A percentile compares a stretch with the other conserved stretches of the same genome.
Conservation (phyloP, 2,888 invertebrate genomes). For the Drosophila quinaria region DNA sequence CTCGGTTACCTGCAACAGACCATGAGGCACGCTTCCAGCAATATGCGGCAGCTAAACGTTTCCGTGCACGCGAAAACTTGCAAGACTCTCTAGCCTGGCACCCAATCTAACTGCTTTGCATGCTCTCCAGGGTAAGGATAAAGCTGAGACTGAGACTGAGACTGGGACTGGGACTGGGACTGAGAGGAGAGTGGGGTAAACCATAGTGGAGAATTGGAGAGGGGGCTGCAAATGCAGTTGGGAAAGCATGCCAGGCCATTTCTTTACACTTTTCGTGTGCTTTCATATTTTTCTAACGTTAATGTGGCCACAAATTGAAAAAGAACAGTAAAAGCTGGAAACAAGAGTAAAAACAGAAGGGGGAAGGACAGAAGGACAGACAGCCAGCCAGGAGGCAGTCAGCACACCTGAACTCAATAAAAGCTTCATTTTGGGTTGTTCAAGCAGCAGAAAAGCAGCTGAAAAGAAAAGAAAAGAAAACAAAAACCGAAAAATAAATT, state of each 20-base stretch:
- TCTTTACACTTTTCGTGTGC: conserved; percentile 74
- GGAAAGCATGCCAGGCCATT: conserved; percentile 60
- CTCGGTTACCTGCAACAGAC: conserved; percentile 35
- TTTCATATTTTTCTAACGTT: conserved; percentile 79
- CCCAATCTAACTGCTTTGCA: conserved; percentile 52
- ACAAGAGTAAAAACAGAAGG: conserved; percentile 55
- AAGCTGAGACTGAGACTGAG: too few relatives aligned
- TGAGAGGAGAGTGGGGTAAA: background rate
- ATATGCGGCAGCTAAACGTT: conserved; percentile 78
- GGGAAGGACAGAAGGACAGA: background rate
- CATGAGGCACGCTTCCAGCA: conserved; percentile 54
- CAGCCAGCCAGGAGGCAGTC: conserved; percentile 14
- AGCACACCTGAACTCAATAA: conserved; percentile 78
- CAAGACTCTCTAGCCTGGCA: conserved; percentile 23
- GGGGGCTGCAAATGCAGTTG: conserved; percentile 48
- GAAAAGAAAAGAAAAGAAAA: conserved; percentile 46
- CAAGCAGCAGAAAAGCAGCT: conserved; percentile 74
- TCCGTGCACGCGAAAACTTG: conserved; percentile 75
- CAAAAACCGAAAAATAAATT: conserved; percentile 72
- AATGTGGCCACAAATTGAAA: conserved; percentile 81
- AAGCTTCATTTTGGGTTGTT: conserved; percentile 80
- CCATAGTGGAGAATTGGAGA: background rate
- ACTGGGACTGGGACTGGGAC: too few relatives aligned
- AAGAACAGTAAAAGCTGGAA: conserved; percentile 51
- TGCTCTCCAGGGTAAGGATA: conserved; percentile 8